A percentile compares a stretch with the other conserved stretches of the same genome.
Evolutionary conservation across 2,113 vertebrate species (phyloP).

Genomic region (Amblyornis subalaris): DNA sequence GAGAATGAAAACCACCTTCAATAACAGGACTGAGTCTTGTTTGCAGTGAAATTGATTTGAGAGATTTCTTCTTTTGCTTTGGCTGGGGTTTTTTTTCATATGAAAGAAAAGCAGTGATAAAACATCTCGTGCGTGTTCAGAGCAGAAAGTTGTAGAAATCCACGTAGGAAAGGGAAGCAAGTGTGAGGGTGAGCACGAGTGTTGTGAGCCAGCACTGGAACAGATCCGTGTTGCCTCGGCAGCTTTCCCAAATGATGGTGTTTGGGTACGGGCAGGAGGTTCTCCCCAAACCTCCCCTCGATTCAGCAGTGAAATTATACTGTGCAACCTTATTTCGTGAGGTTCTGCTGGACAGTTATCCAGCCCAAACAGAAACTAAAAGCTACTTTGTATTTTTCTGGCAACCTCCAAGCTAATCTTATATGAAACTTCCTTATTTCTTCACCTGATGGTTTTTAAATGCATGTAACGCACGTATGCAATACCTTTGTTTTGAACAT

Average conservation of each 20-base stretch:
- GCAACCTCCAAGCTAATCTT: background rate
- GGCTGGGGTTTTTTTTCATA: background rate
- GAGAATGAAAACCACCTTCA: background rate
- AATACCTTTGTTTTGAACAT: constrained; percentile 60
- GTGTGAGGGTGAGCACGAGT: background rate
- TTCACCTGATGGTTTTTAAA: constrained; percentile 43
- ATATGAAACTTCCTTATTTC: constrained; percentile 15
- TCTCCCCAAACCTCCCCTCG: background rate
- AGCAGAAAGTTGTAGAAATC: background rate
- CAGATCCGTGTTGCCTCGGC: background rate
- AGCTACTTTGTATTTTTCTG: background rate
- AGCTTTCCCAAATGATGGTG: background rate
- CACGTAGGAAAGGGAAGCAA: background rate
- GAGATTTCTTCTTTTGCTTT: background rate
- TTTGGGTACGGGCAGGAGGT: background rate
- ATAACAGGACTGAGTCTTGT: background rate
- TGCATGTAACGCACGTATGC: background rate
- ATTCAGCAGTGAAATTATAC: background rate
- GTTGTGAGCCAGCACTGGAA: background rate
- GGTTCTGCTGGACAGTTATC: background rate
- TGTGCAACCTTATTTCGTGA: background rate
- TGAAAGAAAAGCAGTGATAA: background rate
- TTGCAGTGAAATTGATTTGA: background rate
- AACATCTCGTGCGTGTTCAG: background rate
- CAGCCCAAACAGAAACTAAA: background rate